Percentiles rank a stretch among this genome's conserved stretches.
Evolutionary conservation across 2,888 invertebrate species (phyloP).

Genomic region (Hirtodrosophila histrioides): DNA sequence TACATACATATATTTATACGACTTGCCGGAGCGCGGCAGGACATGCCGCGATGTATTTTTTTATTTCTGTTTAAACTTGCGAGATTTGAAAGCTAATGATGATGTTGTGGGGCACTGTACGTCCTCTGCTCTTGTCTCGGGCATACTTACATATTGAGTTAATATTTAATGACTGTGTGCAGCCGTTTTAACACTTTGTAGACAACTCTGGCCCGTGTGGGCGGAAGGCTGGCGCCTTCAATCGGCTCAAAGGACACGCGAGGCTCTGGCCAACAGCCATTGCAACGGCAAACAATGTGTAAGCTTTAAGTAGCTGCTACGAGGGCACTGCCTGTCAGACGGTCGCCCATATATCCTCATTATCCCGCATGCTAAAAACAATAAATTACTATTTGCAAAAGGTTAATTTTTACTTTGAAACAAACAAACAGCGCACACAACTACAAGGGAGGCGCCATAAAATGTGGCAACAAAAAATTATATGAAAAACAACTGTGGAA

Average conservation of each 20-base stretch:
- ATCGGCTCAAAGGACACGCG: slow-evolving; percentile 72
- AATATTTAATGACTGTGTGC: slow-evolving; percentile 76
- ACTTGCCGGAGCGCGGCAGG: slow-evolving; percentile 5
- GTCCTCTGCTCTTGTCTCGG: slow-evolving; percentile 23
- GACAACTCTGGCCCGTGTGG: slow-evolving; percentile 18
- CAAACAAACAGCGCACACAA: slow-evolving; percentile 41
- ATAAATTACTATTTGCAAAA: slow-evolving; percentile 80
- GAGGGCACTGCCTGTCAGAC: slow-evolving; percentile 1
- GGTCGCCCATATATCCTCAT: slow-evolving; percentile 67
- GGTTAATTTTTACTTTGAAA: slow-evolving; percentile 74
- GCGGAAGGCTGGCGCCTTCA: slow-evolving; percentile 46
- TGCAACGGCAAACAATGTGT: slow-evolving; percentile 58
- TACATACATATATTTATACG: slow-evolving; percentile 27
- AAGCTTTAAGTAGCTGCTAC: slow-evolving; percentile 45
- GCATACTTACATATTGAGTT: slow-evolving; percentile 41
- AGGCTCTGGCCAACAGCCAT: slow-evolving; percentile 50
- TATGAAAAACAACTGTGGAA: slow-evolving; percentile 48
- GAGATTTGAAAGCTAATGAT: slow-evolving; percentile 68
- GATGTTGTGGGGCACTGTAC: slow-evolving; percentile 13
- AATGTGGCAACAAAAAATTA: slow-evolving; percentile 60
- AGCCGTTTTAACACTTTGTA: slow-evolving; percentile 75
- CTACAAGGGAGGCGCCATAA: slow-evolving; percentile 41
- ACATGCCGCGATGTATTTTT: slow-evolving; percentile 4
- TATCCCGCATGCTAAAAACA: slow-evolving; percentile 76
- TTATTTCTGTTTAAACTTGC: slow-evolving; percentile 33